Evolutionary conservation across 37 sponge, comb jelly and placozoan species (phyloP).

Genomic region (Cladorhizidae sp.): DNA sequence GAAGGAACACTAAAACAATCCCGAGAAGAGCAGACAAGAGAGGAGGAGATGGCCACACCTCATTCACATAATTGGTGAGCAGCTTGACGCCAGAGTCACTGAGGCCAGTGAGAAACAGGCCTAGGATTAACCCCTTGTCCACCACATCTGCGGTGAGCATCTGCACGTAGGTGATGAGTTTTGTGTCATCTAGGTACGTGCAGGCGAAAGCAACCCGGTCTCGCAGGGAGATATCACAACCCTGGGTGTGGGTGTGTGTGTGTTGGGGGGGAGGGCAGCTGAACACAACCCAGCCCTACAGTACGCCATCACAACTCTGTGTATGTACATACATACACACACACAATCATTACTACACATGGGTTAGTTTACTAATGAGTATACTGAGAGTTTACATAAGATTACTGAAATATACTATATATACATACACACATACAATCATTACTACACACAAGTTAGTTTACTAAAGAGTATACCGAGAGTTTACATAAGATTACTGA

Average conservation of each 20-base stretch:
- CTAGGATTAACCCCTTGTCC: constrained; percentile 45
- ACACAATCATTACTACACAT: too few relatives aligned
- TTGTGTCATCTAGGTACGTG: constrained; percentile 63
- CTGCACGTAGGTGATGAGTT: constrained; percentile 41
- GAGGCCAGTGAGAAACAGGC: constrained; percentile 72
- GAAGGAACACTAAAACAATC: neutral
- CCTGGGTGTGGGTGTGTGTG: too few relatives aligned
- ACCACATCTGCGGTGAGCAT: constrained; percentile 19
- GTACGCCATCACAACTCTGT: neutral
- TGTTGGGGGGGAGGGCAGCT: too few relatives aligned
- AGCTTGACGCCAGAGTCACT: constrained; percentile 52
- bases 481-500: neutral
- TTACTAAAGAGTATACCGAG: too few relatives aligned
- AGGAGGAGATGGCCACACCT: constrained; percentile 36
- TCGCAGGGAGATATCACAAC: constrained; percentile 35
- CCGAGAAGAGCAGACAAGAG: too few relatives aligned
- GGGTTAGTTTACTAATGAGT: neutral
- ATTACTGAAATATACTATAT: too few relatives aligned
- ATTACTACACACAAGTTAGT: too few relatives aligned
- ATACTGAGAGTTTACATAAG: too few relatives aligned
- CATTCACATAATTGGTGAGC: constrained; percentile 73
- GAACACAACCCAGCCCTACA: too few relatives aligned
- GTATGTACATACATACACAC: neutral
- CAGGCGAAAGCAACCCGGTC: constrained; percentile 82
- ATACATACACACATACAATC: too few relatives aligned